Percentiles rank a stretch among this genome's conserved stretches.
phyloP scores from a whole-genome alignment of 2,113 vertebrate genomes.

The Hypomesus transpacificus region DNA sequence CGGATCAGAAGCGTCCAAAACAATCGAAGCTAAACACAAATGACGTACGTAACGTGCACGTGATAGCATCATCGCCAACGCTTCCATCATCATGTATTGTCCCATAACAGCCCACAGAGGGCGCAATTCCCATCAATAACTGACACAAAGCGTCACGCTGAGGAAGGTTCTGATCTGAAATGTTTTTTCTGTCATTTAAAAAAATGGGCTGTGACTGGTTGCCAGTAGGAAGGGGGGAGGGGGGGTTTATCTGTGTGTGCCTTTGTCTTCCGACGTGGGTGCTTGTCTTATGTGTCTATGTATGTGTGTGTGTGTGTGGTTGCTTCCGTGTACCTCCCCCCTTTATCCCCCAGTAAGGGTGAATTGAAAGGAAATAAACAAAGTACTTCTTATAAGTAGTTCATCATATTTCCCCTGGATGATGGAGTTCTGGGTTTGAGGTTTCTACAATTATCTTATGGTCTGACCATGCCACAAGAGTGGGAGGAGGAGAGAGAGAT shows the following conservation, averaged over 20 bases:
- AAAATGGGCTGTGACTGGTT: no score
- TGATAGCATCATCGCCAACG: neutral
- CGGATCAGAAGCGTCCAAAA: no score
- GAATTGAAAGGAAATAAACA: no score
- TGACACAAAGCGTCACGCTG: no score
- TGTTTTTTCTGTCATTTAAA: no score
- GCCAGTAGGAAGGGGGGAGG: no score
- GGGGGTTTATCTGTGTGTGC: neutral
- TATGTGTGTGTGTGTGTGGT: conserved; percentile 15
- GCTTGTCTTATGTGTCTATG: neutral
- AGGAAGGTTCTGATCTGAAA: no score
- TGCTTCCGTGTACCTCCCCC: neutral
- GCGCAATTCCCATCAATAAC: no score
- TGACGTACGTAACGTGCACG: neutral
- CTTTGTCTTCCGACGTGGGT: conserved; percentile 7
- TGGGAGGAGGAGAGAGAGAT: conserved; percentile 53
- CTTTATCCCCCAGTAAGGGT: neutral
- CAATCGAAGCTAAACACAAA: neutral
- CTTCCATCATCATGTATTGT: neutral
- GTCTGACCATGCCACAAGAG: conserved; percentile 54
- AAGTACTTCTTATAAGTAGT: no score
- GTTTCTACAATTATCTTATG: conserved; percentile 42
- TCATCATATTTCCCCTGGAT: no score
- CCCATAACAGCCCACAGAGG: no score
- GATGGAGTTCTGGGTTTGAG: no score